Percentiles rank a stretch among this genome's conserved stretches.
These are phyloP conservation scores for Acleris holmiana DNA, from an alignment of 2,888 invertebrate species.

Conservation along the genomic window DNA sequence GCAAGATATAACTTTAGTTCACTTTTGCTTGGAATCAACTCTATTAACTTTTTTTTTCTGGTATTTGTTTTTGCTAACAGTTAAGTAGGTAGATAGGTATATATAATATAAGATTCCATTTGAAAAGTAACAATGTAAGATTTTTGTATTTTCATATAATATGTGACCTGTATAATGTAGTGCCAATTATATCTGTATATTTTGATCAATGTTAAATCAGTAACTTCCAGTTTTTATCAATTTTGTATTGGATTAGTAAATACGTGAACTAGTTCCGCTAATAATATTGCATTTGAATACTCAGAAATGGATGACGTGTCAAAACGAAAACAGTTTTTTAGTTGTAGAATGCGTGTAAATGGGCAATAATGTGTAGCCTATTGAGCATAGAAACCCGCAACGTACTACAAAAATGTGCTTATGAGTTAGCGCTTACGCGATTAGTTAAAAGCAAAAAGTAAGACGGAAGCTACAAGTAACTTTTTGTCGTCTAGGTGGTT, in stretches of 20 bases:
- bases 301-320: background rate
- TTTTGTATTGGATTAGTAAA: constrained; percentile 41
- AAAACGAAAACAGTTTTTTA: background rate
- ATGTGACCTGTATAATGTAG: constrained; percentile 77
- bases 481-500: background rate
- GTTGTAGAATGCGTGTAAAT: background rate
- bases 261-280: constrained; percentile 27
- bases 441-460: background rate
- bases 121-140: constrained; percentile 46
- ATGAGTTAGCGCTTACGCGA: constrained; percentile 1
- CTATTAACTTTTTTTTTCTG: background rate
- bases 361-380: background rate
- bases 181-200: constrained; percentile 75
- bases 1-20: constrained; percentile 16
- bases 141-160: constrained; percentile 74
- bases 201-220: constrained; percentile 51
- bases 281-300: background rate
- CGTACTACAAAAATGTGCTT: background rate
- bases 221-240: constrained; percentile 56
- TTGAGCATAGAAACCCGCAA: background rate
- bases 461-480: background rate
- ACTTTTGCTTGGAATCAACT: too few species aligned
- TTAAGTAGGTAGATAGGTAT: constrained; percentile 32
- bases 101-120: constrained; percentile 39
- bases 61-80: constrained; percentile 22